phyloP scores from a whole-genome alignment of 2,797 vertebrate species.

The Novumbra hubbsi region DNA sequence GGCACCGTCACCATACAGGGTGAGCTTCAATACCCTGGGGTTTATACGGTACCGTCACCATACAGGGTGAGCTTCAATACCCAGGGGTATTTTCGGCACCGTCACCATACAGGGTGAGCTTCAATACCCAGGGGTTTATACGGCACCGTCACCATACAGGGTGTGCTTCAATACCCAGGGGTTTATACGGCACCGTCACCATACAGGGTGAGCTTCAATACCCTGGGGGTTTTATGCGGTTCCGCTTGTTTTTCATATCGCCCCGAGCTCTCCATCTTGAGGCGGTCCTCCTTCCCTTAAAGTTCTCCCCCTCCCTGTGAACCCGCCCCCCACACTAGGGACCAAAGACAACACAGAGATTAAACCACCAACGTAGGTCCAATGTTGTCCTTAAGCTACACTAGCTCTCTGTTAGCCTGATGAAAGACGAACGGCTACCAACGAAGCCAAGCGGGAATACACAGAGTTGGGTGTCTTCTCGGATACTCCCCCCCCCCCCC shows the following conservation, averaged over 20 bases:
- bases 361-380: slow-evolving; percentile 26
- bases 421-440: slow-evolving; percentile 27
- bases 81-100: slow-evolving; percentile 33
- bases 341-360: slow-evolving; percentile 34
- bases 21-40: slow-evolving; percentile 30
- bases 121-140: slow-evolving; percentile 38
- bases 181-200: slow-evolving; percentile 27
- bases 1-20: slow-evolving; percentile 5
- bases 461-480: slow-evolving; percentile 31
- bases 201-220: slow-evolving; percentile 9
- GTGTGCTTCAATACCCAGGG: slow-evolving; percentile 29
- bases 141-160: slow-evolving; percentile 6
- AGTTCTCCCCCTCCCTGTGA: slow-evolving; percentile 34
- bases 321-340: slow-evolving; percentile 43
- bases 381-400: slow-evolving; percentile 44
- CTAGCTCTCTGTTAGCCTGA: slow-evolving; percentile 2
- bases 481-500: slow-evolving; percentile 34
- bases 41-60: slow-evolving; percentile 25
- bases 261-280: slow-evolving; percentile 43
- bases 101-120: not conserved
- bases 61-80: slow-evolving; percentile 16
- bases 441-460: slow-evolving; percentile 16
- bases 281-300: slow-evolving; percentile 40
- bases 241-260: slow-evolving; percentile 43
- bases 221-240: slow-evolving; percentile 40